Base-by-base conservation (phyloP, 2,888 invertebrate genomes). In the Carterocephalus palaemon region DNA sequence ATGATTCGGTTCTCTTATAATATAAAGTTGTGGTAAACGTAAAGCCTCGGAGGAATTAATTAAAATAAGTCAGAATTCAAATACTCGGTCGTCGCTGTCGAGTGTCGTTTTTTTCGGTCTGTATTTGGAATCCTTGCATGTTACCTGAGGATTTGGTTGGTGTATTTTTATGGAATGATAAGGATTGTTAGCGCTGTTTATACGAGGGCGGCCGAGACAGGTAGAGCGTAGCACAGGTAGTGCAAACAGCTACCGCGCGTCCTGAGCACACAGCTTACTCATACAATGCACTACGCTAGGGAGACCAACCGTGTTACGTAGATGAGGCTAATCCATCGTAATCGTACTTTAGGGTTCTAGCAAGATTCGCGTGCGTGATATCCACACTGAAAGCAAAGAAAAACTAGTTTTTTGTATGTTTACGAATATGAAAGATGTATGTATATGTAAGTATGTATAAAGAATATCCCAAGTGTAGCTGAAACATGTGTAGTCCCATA, bases 141-240 rank as follows among this genome's bases (percentile, higher is more conserved):
- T 58, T 61, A 57, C 60, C 64, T 65, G 64, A 54, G 73, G 73
- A 75, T 74, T 79, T 69, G 67, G 68, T 79, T 69, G 67, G 68
- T 67, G 67, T 76, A 74, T 75, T 80, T 81, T 74, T 72, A 65
- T 63, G 67, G 68, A 63, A 71, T 72, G 84, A 84, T 83, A 82
- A 82, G 76, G 62, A 66, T 64, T 72, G 72, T 71, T 67, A 72
- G 70, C 59, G 60, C 52, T 62, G 61, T 59, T 57, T 54, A 47
- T 51, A 32, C 52, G 50, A 56, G 47, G 53, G 37, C 22, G 31
- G 37, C 31, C 46, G 57, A 59, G 58, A 75, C 59, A 64, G 59
- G 76, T 77, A 78, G 67, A 64, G 82, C 76, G 85, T 84, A 85
- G 80, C 65, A 83, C 84, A 82, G 83, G 86, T 84, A 86, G 85